Percentiles rank a stretch among this genome's conserved stretches.
Conservation (phyloP, 2,888 invertebrate genomes). For the Tanytarsus gracilentus region DNA sequence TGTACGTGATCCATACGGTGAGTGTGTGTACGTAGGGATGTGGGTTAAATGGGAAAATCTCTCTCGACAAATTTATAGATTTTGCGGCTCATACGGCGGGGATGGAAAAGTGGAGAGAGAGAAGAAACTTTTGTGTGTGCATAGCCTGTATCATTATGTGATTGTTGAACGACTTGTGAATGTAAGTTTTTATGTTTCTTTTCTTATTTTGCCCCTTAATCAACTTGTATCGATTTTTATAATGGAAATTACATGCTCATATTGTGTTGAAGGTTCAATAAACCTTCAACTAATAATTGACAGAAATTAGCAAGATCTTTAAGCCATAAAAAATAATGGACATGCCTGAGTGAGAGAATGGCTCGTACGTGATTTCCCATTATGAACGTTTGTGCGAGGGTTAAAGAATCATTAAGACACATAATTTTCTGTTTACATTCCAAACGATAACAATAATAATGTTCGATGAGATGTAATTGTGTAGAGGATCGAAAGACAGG, state of each 20-base stretch:
- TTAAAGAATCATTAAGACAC: too few species aligned
- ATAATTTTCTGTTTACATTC: too few species aligned
- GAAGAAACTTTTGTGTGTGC: not conserved
- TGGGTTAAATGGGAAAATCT: not conserved
- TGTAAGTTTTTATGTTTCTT: constrained; percentile 9
- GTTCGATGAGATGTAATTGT: too few species aligned
- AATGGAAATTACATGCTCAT: constrained; percentile 5
- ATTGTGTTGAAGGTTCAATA: not conserved
- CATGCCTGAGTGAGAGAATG: not conserved
- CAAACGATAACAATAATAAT: too few species aligned
- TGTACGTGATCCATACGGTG: constrained; percentile 11
- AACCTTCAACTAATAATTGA: constrained; percentile 6
- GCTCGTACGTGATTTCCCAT: not conserved
- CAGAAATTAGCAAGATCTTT: constrained; percentile 3
- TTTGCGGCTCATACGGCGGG: not conserved
- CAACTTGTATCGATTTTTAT: constrained; percentile 18
- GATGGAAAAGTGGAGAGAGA: not conserved
- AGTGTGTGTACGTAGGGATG: not conserved
- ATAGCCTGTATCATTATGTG: constrained; percentile 8
- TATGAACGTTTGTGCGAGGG: too few species aligned
- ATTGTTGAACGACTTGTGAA: constrained; percentile 4
- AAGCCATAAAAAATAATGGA: not conserved
- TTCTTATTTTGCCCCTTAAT: not conserved
- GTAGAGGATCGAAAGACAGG: too few species aligned
- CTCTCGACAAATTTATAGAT: not conserved